phyloP scores from a whole-genome alignment of 2,888 invertebrate species.

The Parnassius apollo region DNA sequence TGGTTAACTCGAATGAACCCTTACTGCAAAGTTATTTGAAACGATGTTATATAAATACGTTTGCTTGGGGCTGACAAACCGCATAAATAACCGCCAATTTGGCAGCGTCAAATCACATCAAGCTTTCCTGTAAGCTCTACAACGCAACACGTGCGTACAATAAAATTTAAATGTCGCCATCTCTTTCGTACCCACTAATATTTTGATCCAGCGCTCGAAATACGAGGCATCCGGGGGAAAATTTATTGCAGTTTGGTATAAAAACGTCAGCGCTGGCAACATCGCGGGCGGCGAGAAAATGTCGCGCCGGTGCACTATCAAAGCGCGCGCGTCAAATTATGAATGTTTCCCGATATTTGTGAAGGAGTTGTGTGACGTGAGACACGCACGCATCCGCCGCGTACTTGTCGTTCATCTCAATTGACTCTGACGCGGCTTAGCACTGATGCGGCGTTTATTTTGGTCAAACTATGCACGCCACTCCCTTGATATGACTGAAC shows the following conservation, averaged over 20 bases:
- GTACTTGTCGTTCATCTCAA: constrained; percentile 39
- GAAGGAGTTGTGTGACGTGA: constrained; percentile 69
- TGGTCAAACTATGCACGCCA: constrained; percentile 1
- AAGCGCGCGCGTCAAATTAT: constrained; percentile 69
- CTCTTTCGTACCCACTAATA: constrained; percentile 46
- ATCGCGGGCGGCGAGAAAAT: constrained; percentile 41
- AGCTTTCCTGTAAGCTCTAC: constrained; percentile 39
- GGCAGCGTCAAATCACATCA: constrained; percentile 49
- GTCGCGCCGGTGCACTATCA: constrained; percentile 52
- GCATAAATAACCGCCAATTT: constrained; percentile 44
- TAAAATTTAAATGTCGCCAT: constrained; percentile 55
- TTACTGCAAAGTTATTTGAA: neutral
- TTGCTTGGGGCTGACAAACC: constrained; percentile 23
- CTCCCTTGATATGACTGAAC: neutral
- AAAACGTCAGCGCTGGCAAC: constrained; percentile 66
- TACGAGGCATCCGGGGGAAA: constrained; percentile 60
- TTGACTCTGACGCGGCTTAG: constrained; percentile 44
- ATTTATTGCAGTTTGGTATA: constrained; percentile 63
- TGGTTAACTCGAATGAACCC: constrained; percentile 2
- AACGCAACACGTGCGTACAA: constrained; percentile 57
- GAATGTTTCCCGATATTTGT: constrained; percentile 73
- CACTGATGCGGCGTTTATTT: constrained; percentile 51
- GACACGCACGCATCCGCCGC: constrained; percentile 64
- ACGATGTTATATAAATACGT: constrained; percentile 10
- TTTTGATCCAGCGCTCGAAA: constrained; percentile 62